Percentiles rank a stretch among this genome's conserved stretches.
These are phyloP conservation scores for Rhynchophorus ferrugineus DNA, from an alignment of 1,140 invertebrate genomes.

Conservation along the genomic window DNA sequence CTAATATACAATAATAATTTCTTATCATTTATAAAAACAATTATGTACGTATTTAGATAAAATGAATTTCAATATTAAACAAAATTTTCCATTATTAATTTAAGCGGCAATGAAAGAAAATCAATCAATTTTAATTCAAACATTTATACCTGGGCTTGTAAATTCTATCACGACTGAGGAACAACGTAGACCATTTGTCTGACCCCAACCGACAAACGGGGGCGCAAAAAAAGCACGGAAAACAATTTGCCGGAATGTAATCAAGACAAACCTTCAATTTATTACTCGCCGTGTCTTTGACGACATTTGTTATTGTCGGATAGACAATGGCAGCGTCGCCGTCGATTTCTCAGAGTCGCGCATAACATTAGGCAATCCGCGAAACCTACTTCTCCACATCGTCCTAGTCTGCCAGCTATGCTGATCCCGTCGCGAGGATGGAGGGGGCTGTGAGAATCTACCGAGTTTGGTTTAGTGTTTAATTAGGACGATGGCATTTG, in stretches of 20 bases:
- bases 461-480: background rate
- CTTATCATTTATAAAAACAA: too few relatives aligned
- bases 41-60: too few relatives aligned
- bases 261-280: conserved; percentile 25
- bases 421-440: too few relatives aligned
- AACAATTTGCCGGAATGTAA: conserved; percentile 26
- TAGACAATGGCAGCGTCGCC: conserved; percentile 18
- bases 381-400: background rate
- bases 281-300: conserved; percentile 16
- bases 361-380: conserved; percentile 16
- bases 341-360: conserved; percentile 24
- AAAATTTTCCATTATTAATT: too few relatives aligned
- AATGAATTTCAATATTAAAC: too few relatives aligned
- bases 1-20: too few relatives aligned
- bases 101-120: too few relatives aligned
- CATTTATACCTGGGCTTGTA: too few relatives aligned
- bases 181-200: conserved; percentile 16
- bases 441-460: background rate
- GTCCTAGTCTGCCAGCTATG: too few relatives aligned
- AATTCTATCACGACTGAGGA: background rate
- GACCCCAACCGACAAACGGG: conserved; percentile 5
- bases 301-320: conserved; percentile 24
- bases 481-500: background rate
- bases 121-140: too few relatives aligned
- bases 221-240: conserved; percentile 16